phyloP scores from a whole-genome alignment of 1,140 invertebrate genomes.

The Mizuhopecten yessoensis region DNA sequence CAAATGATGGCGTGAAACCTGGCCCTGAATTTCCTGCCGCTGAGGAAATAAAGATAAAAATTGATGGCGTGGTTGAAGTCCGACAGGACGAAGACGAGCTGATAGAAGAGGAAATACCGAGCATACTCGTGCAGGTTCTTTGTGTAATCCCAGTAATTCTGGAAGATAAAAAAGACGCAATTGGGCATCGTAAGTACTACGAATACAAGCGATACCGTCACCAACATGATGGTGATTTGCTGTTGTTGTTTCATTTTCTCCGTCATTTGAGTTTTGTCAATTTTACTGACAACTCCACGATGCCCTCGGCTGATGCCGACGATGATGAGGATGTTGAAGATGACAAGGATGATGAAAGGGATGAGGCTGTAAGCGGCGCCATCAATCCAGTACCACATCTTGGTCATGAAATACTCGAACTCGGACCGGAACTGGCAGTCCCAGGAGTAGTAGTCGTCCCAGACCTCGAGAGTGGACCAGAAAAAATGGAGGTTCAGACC shows the following conservation, averaged over 20 bases:
- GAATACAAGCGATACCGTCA: constrained; percentile 74
- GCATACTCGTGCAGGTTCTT: constrained; percentile 49
- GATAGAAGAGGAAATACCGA: constrained; percentile 59
- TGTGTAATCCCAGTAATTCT: constrained; percentile 61
- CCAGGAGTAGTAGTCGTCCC: constrained; percentile 52
- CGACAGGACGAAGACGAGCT: constrained; percentile 71
- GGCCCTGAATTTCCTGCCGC: constrained; percentile 72
- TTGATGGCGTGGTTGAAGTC: constrained; percentile 76
- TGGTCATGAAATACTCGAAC: constrained; percentile 55
- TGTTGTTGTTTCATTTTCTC: constrained; percentile 70
- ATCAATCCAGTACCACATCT: constrained; percentile 73
- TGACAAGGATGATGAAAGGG: constrained; percentile 66
- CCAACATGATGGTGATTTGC: constrained; percentile 75
- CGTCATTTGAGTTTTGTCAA: constrained; percentile 58
- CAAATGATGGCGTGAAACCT: constrained; percentile 69
- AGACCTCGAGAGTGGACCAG: constrained; percentile 60
- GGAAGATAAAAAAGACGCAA: constrained; percentile 73
- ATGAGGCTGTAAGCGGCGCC: constrained; percentile 68
- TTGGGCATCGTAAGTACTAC: constrained; percentile 73
- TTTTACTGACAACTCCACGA: constrained; percentile 58
- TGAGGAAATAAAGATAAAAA: constrained; percentile 77
- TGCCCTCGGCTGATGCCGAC: constrained; percentile 66
- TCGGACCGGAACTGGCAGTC: constrained; percentile 56
- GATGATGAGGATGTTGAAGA: constrained; percentile 74
- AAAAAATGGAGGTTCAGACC: constrained; percentile 65